A percentile compares a stretch with the other conserved stretches of the same genome.
Conservation (phyloP, 2,888 invertebrate species). For the Andrena flavipes region DNA sequence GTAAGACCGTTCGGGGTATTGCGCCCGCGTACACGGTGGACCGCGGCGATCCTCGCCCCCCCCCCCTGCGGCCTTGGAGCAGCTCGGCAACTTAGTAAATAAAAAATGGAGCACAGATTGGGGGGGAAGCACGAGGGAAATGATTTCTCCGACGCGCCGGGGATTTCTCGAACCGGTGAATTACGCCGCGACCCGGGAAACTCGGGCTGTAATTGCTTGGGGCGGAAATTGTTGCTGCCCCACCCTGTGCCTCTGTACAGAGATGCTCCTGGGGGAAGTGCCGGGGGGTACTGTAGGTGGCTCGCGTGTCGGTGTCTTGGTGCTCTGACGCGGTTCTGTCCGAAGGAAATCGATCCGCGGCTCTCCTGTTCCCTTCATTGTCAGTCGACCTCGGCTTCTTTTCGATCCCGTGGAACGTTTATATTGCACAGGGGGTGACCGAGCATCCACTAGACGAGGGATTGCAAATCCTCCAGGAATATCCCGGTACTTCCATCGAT, state of each 20-base stretch:
- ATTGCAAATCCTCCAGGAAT: conserved; percentile 65
- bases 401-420: conserved; percentile 57
- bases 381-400: conserved; percentile 46
- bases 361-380: conserved; percentile 52
- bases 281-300: not conserved
- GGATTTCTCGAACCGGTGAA: not conserved
- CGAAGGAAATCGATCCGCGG: conserved; percentile 52
- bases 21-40: not conserved
- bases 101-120: not conserved
- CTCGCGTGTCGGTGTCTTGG: not conserved
- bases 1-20: not conserved
- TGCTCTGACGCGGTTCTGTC: conserved; percentile 24
- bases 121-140: not conserved
- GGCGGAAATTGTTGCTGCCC: conserved; percentile 4
- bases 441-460: conserved; percentile 41
- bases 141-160: conserved; percentile 4
- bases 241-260: not conserved
- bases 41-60: not conserved
- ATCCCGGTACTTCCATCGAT: conserved; percentile 57
- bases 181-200: not conserved
- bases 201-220: conserved; percentile 2
- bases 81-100: not conserved
- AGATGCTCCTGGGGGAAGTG: not conserved
- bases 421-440: conserved; percentile 63
- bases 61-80: not conserved